A percentile compares a stretch with the other conserved stretches of the same genome.
These are phyloP conservation scores for Megalops cyprinoides DNA, from an alignment of 2,797 vertebrate species.

Conservation along the genomic window DNA sequence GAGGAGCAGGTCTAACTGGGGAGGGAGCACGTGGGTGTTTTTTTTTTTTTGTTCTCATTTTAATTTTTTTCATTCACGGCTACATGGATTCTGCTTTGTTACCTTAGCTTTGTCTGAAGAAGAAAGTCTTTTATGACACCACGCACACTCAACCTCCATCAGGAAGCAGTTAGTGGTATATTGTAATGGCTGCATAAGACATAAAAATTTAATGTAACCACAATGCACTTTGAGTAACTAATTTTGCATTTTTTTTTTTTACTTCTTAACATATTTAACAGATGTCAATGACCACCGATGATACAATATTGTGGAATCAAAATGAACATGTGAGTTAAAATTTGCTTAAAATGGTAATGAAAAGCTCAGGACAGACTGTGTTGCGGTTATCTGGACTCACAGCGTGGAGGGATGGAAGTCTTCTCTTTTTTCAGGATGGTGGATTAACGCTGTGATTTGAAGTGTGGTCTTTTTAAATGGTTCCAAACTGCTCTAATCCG, in stretches of 20 bases:
- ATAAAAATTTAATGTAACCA: no score
- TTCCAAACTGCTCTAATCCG: conserved; percentile 10
- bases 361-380: not conserved
- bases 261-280: no score
- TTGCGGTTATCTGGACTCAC: not conserved
- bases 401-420: not conserved
- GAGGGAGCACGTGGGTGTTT: not conserved
- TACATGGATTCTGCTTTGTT: not conserved
- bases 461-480: not conserved
- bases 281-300: no score
- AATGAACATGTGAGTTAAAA: not conserved
- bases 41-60: conserved; percentile 4
- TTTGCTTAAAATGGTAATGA: not conserved
- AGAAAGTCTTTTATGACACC: not conserved
- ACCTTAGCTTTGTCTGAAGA: not conserved
- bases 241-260: no score
- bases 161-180: not conserved
- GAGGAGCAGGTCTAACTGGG: not conserved
- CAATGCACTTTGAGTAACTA: not conserved
- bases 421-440: conserved; percentile 6
- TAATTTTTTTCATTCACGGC: not conserved
- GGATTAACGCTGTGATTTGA: conserved; percentile 1
- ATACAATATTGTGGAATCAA: not conserved
- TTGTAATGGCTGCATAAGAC: not conserved
- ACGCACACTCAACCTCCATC: not conserved